Base-by-base conservation (phyloP, 2,888 invertebrate genomes). In the Cosmia trapezina region DNA sequence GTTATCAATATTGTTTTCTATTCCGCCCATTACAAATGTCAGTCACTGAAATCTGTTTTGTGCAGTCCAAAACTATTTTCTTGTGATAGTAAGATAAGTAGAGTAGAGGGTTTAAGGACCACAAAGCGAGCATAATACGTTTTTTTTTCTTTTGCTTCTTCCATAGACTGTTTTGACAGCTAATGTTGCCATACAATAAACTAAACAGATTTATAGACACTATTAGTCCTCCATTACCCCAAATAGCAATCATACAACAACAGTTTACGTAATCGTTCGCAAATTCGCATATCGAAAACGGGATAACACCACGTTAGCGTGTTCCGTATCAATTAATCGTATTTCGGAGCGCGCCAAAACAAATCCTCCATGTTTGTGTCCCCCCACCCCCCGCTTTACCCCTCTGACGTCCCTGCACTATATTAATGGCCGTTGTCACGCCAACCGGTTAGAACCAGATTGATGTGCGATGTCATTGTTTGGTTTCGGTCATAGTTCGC, bases 281-380 rank as follows among this genome's bases (percentile, higher is more conserved):
- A 73, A 87, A 81, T 84, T 83, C 84, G 77, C 76, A 84, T 87
- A 86, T 90, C 86, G 89, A 89, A 90, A 87, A 85, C 81, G 85
- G 81, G 85, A 85, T 85, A 85, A 71, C 86, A 81, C 80, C 61
- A 80, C 69, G 80, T 79, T 93, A 86, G 91, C 94, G 93, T 94
- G 94, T 82, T 83, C 73, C 68, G 86, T 91, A 93, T 93, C 94
- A 92, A 94, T 94, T 94, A 94, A 93, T 94, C 91, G 91, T 90
- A 89, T 94, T 95, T 94, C 87, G 89, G 92, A 84, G 83, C 92
- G 92, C 93, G 93, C 92, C 92, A 92, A 94, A 94, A 94, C 93
- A 94, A 92, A 94, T 92, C 93, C 93, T 91, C 92, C 91, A 91
- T 93, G 92, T 93, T 94, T 90, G 78, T 88, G 88, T 51, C 4